phyloP scores from a whole-genome alignment of 2,113 vertebrate genomes.

The Aplodontia rufa region DNA sequence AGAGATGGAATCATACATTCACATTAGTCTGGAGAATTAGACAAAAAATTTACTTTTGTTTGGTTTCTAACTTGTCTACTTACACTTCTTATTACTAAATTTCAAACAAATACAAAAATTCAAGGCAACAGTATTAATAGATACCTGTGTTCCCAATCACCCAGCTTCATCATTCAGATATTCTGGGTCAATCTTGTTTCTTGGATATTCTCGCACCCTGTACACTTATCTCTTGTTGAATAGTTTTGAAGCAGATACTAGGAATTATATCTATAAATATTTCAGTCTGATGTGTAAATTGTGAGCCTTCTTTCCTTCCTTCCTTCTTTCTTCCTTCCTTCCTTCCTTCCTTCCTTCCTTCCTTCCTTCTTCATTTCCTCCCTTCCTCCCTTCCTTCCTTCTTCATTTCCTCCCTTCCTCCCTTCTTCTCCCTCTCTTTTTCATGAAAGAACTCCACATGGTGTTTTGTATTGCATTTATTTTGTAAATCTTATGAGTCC shows the following conservation, averaged over 20 bases:
- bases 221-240: background rate
- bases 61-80: background rate
- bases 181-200: background rate
- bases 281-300: background rate
- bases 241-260: background rate
- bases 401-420: background rate
- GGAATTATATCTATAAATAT: background rate
- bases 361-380: too few relatives aligned
- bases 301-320: background rate
- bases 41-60: background rate
- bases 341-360: background rate
- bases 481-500: too few relatives aligned
- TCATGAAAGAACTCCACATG: background rate
- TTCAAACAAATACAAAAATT: background rate
- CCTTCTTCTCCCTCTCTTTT: background rate
- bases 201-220: background rate
- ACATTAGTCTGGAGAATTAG: background rate
- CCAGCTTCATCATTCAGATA: background rate
- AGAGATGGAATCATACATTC: background rate
- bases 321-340: background rate
- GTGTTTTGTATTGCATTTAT: background rate
- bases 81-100: background rate
- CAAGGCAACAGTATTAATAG: background rate
- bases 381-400: background rate
- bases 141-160: accelerated